phyloP scores from a whole-genome alignment of 2,797 vertebrate genomes.

The Falco columbarius region DNA sequence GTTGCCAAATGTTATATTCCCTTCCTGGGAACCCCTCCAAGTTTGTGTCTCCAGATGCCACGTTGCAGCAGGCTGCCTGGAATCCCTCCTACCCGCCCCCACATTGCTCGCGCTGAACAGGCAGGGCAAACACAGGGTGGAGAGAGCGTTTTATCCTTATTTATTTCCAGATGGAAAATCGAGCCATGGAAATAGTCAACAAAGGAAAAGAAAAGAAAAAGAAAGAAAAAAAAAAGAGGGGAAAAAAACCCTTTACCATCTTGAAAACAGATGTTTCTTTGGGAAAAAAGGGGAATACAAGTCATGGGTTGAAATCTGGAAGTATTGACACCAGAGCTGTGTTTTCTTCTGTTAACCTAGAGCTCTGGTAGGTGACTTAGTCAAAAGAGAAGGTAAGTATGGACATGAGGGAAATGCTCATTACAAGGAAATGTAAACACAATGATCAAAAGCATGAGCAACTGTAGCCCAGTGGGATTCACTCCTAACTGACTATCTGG shows the following conservation, averaged over 20 bases:
- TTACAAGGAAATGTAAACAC: neutral
- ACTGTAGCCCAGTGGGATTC: neutral
- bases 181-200: neutral
- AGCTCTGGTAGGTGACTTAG: neutral
- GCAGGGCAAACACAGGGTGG: slow-evolving; percentile 36
- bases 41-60: slow-evolving; percentile 63
- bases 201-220: neutral
- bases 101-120: slow-evolving; percentile 29
- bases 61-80: slow-evolving; percentile 53
- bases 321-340: neutral
- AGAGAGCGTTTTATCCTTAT: neutral
- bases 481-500: neutral
- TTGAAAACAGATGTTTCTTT: neutral
- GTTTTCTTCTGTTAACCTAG: neutral
- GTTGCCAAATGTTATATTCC: slow-evolving; percentile 55
- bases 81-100: slow-evolving; percentile 50
- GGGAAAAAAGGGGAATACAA: neutral
- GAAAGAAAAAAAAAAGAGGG: neutral
- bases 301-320: neutral
- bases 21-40: slow-evolving; percentile 67
- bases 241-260: neutral
- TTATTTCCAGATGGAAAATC: slow-evolving; percentile 17
- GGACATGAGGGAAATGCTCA: neutral
- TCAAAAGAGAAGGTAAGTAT: neutral
- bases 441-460: neutral